A percentile compares a stretch with the other conserved stretches of the same genome.
Evolutionary conservation across 2,113 vertebrate genomes (phyloP).

Genomic region (Myrmecophaga tridactyla): DNA sequence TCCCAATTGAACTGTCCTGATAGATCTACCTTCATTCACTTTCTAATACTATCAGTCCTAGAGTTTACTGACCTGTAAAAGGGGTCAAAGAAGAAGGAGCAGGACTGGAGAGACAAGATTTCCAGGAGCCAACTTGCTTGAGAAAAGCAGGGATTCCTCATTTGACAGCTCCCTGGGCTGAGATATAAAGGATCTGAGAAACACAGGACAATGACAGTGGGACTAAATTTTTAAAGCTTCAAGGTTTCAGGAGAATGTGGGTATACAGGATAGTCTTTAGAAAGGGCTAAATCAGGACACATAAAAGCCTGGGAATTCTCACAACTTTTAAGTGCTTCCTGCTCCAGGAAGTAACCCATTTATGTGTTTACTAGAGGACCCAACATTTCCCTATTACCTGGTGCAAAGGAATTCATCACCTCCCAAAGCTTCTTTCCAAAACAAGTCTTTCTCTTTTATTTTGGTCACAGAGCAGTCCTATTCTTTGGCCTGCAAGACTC

Average conservation of each 20-base stretch:
- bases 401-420: constrained; percentile 44
- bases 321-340: not conserved
- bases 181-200: not conserved
- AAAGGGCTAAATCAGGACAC: constrained; percentile 25
- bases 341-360: constrained; percentile 45
- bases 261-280: constrained; percentile 31
- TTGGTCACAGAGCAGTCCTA: constrained; percentile 60
- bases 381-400: constrained; percentile 5
- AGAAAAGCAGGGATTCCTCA: not conserved
- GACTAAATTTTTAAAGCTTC: constrained; percentile 43
- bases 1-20: too few species aligned
- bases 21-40: not conserved
- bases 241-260: constrained; percentile 45
- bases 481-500: constrained; percentile 40
- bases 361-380: constrained; percentile 18
- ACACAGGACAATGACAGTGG: not conserved
- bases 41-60: not conserved
- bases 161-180: not conserved
- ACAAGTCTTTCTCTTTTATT: constrained; percentile 54
- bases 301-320: not conserved
- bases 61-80: not conserved
- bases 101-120: not conserved
- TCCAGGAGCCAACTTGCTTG: not conserved
- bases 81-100: not conserved
- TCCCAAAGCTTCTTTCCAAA: constrained; percentile 31